Evolutionary conservation across 2,113 vertebrate species (phyloP).

Genomic region (Oophaga pumilio): DNA sequence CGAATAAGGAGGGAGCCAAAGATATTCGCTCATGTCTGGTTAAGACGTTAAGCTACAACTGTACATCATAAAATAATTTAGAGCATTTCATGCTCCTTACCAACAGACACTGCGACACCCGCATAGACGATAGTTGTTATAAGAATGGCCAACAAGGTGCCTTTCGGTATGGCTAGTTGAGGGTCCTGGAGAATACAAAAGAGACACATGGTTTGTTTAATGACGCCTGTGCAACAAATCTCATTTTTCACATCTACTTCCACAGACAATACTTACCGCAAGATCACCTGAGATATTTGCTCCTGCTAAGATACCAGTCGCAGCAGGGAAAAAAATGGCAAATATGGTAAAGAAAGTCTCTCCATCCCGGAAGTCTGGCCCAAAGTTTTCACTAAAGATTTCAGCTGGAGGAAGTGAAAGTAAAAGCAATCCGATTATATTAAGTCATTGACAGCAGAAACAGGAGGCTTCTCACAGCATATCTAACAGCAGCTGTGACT

Average conservation of each 20-base stretch:
- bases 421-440: neutral
- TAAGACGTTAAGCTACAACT: neutral
- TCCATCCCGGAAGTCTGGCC: constrained; percentile 82
- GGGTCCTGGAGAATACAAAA: constrained; percentile 82
- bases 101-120: constrained; percentile 91
- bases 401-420: constrained; percentile 69
- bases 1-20: too few relatives aligned
- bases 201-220: constrained; percentile 6
- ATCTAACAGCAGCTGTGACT: too few relatives aligned
- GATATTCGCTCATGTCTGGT: too few relatives aligned
- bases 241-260: neutral
- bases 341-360: constrained; percentile 95
- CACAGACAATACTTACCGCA: constrained; percentile 78
- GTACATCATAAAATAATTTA: neutral
- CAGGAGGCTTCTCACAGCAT: too few relatives aligned
- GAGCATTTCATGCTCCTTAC: constrained; percentile 69
- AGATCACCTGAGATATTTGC: constrained; percentile 99
- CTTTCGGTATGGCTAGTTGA: constrained; percentile 93
- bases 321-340: constrained; percentile 97
- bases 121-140: constrained; percentile 92
- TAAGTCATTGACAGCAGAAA: too few relatives aligned
- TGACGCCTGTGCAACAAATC: neutral
- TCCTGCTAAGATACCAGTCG: constrained; percentile 96
- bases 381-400: constrained; percentile 94
- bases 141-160: constrained; percentile 93